Conservation (phyloP, 1,140 invertebrate genomes). For the Meloidogyne floridensis region DNA sequence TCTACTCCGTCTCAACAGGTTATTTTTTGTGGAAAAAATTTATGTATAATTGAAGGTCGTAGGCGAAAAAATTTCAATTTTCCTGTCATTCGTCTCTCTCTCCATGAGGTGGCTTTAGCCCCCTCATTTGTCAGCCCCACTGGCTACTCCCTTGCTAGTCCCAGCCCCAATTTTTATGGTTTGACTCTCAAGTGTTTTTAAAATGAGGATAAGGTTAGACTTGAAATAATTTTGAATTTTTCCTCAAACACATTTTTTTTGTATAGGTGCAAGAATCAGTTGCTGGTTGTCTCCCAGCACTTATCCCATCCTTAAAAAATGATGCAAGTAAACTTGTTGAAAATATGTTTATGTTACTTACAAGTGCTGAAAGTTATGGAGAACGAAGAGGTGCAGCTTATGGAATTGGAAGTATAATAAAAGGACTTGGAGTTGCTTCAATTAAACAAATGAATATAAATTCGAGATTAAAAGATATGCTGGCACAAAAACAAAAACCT, state of each 20-base stretch:
- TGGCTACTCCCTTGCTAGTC: no score
- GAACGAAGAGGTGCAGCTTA: constrained; percentile 88
- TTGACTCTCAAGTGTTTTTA: neutral
- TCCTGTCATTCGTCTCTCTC: no score
- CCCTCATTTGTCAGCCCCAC: no score
- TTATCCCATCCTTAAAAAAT: constrained; percentile 86
- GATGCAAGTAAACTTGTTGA: constrained; percentile 84
- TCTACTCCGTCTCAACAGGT: constrained; percentile 93
- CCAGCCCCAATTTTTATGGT: no score
- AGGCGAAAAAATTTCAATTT: neutral
- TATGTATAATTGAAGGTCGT: neutral
- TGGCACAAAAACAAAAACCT: constrained; percentile 95
- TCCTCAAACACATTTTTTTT: constrained; percentile 2
- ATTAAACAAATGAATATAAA: constrained; percentile 70
- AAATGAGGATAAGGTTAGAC: no score
- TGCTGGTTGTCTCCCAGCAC: constrained; percentile 87
- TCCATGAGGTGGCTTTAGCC: no score
- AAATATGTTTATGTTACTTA: constrained; percentile 81
- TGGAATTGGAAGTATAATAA: constrained; percentile 83
- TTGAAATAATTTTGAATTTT: neutral
- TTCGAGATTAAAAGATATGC: constrained; percentile 73
- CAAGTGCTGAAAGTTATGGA: constrained; percentile 94
- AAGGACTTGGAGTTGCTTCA: constrained; percentile 84
- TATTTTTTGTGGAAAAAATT: constrained; percentile 19
- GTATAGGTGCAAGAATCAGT: constrained; percentile 91